These are phyloP conservation scores for Chironomus striatipennis DNA, from an alignment of 1,140 invertebrate genomes.

Conservation along the genomic window DNA sequence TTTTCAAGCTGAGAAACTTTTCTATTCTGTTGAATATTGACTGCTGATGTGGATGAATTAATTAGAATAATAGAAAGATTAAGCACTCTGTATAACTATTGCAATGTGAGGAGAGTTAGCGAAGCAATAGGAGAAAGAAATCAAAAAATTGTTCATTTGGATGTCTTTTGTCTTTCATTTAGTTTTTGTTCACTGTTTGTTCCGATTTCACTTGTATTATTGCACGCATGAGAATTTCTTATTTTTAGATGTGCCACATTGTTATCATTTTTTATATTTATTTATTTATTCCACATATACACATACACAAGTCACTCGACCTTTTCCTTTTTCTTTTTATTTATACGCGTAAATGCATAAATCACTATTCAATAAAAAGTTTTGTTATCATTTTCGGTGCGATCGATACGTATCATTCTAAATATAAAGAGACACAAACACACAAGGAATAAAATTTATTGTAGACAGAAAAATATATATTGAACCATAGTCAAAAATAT, in stretches of 20 bases:
- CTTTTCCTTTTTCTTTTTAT: background rate
- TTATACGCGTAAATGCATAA: background rate
- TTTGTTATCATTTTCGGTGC: constrained; percentile 1
- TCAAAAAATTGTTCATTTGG: background rate
- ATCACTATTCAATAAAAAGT: constrained; percentile 9
- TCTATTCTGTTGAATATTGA: too few relatives aligned
- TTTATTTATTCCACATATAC: background rate
- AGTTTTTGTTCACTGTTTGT: background rate
- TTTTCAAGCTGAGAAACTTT: too few relatives aligned
- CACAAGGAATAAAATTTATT: background rate
- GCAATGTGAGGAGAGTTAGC: background rate
- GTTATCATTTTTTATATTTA: too few relatives aligned
- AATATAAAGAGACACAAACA: background rate
- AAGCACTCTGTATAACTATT: background rate
- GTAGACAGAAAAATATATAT: too few relatives aligned
- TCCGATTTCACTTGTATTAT: too few relatives aligned
- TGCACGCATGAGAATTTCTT: too few relatives aligned
- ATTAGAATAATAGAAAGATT: background rate
- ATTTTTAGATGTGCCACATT: too few relatives aligned
- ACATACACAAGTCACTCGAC: background rate
- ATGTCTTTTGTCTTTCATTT: background rate
- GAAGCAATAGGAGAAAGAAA: background rate
- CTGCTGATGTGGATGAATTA: too few relatives aligned
- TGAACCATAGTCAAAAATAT: too few relatives aligned
- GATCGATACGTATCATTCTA: constrained; percentile 1